Evolutionary conservation across 1,140 invertebrate species (phyloP), one percentile per base, ranked within the genome.

Genomic region (Venustaconcha ellipsiformis): DNA sequence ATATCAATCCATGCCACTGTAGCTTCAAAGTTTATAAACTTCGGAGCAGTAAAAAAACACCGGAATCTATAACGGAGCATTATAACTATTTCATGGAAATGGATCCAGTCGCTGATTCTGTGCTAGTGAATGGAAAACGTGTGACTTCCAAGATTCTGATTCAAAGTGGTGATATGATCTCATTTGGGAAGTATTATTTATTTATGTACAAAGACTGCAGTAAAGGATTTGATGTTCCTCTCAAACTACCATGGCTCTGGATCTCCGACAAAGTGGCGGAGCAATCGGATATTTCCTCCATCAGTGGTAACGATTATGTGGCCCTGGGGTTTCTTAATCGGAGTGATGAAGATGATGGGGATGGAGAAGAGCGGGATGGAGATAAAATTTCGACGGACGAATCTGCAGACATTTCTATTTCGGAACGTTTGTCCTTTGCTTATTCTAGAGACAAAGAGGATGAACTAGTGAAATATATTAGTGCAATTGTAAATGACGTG

Each of bases 131-230:
- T 74, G 83, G 84, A 4, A 66, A 66, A 13, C 78, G 63, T 14
- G 76, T 86, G 15, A 70, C 67, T 2, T 37, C 65, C 1, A 78
- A 67, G 56, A 72, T 80, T 3, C 68, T 80, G 6, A 67, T 87
- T 1, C 71, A 80, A 69, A 78, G 81, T 64, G 86, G 86, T 15
- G 86, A 87, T 67, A 78, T 87, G n/a, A 26, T 87, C 14, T 75
- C 79, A 18, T 69, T 87, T 23, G 86, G 86, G 0, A 79, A 78
- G 23, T 75, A 86, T 67, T 87, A 87, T 70, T 68, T 87, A 14
- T 84, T 87, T 63, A 64, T 87, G 26, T 87, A 83, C 66, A 87
- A 87, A 80, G 86, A 87, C 63, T 84, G 82, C n/a, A 84, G 83
- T 26, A 79, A 78, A 18, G 83, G 84, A 23, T 64, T 73, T 57